phyloP scores from a whole-genome alignment of 37 sponge, comb jelly and placozoan genomes.

The Oopsacas minuta region DNA sequence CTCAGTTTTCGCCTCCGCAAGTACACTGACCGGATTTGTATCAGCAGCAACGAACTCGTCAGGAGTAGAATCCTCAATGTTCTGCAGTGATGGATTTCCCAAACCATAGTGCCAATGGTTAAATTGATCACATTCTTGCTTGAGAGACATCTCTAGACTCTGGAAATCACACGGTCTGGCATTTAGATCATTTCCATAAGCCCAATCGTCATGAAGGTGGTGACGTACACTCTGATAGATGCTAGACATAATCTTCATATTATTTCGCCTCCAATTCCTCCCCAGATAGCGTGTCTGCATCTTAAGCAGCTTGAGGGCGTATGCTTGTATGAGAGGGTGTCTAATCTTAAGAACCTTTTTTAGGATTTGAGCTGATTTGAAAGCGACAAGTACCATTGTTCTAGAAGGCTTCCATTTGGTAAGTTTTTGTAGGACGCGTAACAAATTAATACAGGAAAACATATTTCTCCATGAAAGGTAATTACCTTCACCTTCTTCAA shows the following conservation, averaged over 20 bases:
- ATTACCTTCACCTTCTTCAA: conserved; percentile 19
- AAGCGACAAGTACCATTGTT: conserved; percentile 85
- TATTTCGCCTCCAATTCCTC: conserved; percentile 71
- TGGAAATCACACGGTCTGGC: conserved; percentile 85
- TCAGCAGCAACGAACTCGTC: conserved; percentile 29
- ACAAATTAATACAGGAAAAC: conserved; percentile 79
- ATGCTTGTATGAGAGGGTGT: conserved; percentile 72
- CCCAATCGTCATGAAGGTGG: conserved; percentile 92
- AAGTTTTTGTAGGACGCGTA: conserved; percentile 79
- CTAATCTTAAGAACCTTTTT: conserved; percentile 81
- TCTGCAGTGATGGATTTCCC: neutral
- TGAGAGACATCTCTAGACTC: conserved; percentile 58
- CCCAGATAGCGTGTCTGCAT: conserved; percentile 79
- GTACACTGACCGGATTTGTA: conserved; percentile 46
- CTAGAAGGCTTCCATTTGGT: conserved; percentile 92
- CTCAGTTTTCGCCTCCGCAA: conserved; percentile 36
- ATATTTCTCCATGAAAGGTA: conserved; percentile 65
- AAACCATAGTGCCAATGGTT: conserved; percentile 46
- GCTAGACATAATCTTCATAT: conserved; percentile 83
- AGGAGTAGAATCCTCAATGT: neutral
- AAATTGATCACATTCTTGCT: conserved; percentile 58
- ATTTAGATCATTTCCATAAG: conserved; percentile 87
- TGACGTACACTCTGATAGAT: conserved; percentile 87
- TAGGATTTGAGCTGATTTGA: conserved; percentile 84
- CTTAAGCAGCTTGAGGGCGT: conserved; percentile 86